A percentile compares a stretch with the other conserved stretches of the same genome.
phyloP scores from a whole-genome alignment of 2,888 invertebrate genomes.

The Sesia bembeciformis region DNA sequence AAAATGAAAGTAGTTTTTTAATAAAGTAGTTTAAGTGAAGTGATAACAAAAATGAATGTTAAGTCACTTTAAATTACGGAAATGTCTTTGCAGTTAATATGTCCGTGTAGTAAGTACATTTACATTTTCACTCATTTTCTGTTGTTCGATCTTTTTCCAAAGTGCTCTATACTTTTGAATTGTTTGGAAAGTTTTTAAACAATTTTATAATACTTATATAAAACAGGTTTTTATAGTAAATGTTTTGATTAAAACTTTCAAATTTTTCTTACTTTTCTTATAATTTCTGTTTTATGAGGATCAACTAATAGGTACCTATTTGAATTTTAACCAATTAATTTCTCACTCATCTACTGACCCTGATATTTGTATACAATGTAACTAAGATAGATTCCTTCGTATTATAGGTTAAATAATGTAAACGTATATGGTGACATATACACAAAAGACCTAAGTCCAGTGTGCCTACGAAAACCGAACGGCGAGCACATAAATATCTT shows the following conservation, averaged over 20 bases:
- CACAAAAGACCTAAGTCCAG: background rate
- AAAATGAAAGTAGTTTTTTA: background rate
- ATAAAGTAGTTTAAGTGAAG: background rate
- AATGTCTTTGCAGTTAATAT: conserved; percentile 1
- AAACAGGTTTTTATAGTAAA: too few relatives aligned
- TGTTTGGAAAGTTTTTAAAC: background rate
- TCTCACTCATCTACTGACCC: too few relatives aligned
- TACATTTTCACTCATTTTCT: background rate
- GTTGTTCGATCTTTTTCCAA: background rate
- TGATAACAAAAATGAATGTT: background rate
- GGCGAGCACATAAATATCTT: conserved; percentile 31
- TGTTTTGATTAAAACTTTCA: too few relatives aligned
- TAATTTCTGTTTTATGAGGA: too few relatives aligned
- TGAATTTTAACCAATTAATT: too few relatives aligned
- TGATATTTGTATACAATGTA: too few relatives aligned
- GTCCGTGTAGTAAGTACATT: conserved; percentile 5
- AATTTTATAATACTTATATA: background rate
- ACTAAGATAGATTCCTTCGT: too few relatives aligned
- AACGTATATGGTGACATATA: background rate
- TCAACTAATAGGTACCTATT: too few relatives aligned
- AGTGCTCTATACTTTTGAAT: too few relatives aligned
- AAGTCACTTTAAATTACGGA: background rate
- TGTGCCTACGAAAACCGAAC: background rate
- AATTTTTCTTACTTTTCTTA: too few relatives aligned
- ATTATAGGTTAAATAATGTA: too few relatives aligned